Evolutionary conservation across 2,888 invertebrate genomes (phyloP).

Genomic region (Phortica magna): DNA sequence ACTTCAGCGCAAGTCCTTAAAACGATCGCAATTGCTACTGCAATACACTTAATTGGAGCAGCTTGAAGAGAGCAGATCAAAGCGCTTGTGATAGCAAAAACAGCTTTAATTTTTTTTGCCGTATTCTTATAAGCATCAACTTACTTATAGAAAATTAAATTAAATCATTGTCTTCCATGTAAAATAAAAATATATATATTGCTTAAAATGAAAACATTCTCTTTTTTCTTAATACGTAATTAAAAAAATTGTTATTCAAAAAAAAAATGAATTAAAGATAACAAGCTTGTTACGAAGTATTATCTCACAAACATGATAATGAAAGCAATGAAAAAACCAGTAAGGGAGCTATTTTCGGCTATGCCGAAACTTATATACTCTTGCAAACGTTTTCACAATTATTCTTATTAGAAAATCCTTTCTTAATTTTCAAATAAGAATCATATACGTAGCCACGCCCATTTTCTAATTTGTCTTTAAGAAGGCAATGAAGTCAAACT

Average conservation of each 20-base stretch:
- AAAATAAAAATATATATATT: conserved; percentile 7
- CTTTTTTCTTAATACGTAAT: not conserved
- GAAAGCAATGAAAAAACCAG: too few species aligned
- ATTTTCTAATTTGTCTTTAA: too few species aligned
- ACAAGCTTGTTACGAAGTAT: too few species aligned
- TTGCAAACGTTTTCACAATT: too few species aligned
- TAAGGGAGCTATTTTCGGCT: too few species aligned
- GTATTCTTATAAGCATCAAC: conserved; percentile 1
- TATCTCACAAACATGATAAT: too few species aligned
- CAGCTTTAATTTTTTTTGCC: conserved; percentile 23
- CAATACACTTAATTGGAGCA: not conserved
- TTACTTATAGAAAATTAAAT: not conserved
- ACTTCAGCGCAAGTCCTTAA: conserved; percentile 23
- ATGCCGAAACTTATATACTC: too few species aligned
- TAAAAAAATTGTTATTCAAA: not conserved
- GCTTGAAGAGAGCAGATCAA: not conserved
- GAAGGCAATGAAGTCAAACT: too few species aligned
- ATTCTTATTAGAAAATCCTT: too few species aligned
- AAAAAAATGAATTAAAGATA: too few species aligned
- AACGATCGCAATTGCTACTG: not conserved
- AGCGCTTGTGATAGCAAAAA: conserved; percentile 25
- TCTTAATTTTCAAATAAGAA: too few species aligned
- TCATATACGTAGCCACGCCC: too few species aligned
- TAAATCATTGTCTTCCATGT: conserved; percentile 21
- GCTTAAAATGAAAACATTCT: not conserved